phyloP scores from a whole-genome alignment of 53 echinoderm and acorn worm species.

The Holothuria leucospilota region DNA sequence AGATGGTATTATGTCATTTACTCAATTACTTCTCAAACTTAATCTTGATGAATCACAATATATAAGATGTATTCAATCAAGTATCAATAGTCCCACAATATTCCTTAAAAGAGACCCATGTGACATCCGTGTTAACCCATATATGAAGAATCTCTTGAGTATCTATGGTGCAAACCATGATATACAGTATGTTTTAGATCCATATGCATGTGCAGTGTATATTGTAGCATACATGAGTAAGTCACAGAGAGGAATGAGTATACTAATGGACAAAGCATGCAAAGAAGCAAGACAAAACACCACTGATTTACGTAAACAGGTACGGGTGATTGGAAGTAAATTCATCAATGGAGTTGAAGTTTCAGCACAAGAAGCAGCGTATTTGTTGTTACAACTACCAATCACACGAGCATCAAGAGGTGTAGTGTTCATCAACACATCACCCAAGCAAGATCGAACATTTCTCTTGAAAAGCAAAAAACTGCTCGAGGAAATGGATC shows the following conservation, averaged over 20 bases:
- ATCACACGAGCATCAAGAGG: slow-evolving; percentile 44
- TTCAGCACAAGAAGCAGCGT: slow-evolving; percentile 53
- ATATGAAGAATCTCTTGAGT: slow-evolving; percentile 42
- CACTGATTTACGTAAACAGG: slow-evolving; percentile 16
- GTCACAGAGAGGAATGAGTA: slow-evolving; percentile 58
- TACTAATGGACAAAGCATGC: slow-evolving; percentile 46
- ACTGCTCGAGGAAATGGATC: slow-evolving; percentile 22
- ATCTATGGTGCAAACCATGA: slow-evolving; percentile 56
- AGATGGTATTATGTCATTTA: slow-evolving; percentile 27
- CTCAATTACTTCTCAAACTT: slow-evolving; percentile 9
- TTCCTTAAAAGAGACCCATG: slow-evolving; percentile 26
- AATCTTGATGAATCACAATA: slow-evolving; percentile 40
- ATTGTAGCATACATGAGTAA: slow-evolving; percentile 65
- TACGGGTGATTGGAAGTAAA: slow-evolving; percentile 38
- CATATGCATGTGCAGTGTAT: slow-evolving; percentile 61
- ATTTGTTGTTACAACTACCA: slow-evolving; percentile 47
- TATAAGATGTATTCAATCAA: slow-evolving; percentile 18
- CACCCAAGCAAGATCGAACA: slow-evolving; percentile 33
- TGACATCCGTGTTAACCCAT: slow-evolving; percentile 49
- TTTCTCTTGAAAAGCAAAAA: slow-evolving; percentile 33
- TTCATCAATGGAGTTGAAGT: slow-evolving; percentile 53
- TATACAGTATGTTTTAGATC: slow-evolving; percentile 51
- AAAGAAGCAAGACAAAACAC: slow-evolving; percentile 42
- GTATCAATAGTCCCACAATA: slow-evolving; percentile 31
- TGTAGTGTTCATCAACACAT: slow-evolving; percentile 48